Evolutionary conservation across 2,888 invertebrate genomes (phyloP), one percentile per base, ranked within the genome.

Genomic region (Trilocha varians): DNA sequence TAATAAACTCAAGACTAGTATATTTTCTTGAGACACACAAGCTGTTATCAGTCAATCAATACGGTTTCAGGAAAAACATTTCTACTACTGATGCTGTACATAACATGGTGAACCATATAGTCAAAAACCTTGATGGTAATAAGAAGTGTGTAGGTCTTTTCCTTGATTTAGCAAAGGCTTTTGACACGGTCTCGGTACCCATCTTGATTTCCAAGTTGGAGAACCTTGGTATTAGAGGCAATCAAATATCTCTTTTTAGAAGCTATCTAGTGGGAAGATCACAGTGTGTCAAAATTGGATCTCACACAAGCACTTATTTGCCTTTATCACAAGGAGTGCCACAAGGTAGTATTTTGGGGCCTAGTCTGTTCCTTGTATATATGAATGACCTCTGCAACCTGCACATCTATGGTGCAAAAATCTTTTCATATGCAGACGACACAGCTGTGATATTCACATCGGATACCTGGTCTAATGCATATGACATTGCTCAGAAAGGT

Each of bases 391-490:
- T n/a, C n/a, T n/a, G n/a, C n/a, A 34, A 40, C 13, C 11, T 43
- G 5, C 34, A 34, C 16, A n/a, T 34, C 9, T 13, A 11, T 4
- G 34, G 34, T 5, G 17, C 25, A 5, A 40, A 34, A 18, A 36
- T 42, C 34, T 16, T 40, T 17, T 37, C 42, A 14, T 49, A 43
- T 18, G 46, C 44, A 5, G 46, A 49, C 16, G 49, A 49, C 25
- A 45, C 45, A 11, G 46, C 43, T n/a, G n/a, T n/a, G n/a, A n/a
- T n/a, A n/a, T n/a, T n/a, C n/a, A n/a, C n/a, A n/a, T n/a, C n/a
- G n/a, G n/a, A n/a, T n/a, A n/a, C n/a, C n/a, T n/a, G n/a, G n/a
- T n/a, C n/a, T n/a, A n/a, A n/a, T n/a, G n/a, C n/a, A n/a, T n/a
- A n/a, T n/a, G n/a, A n/a, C n/a, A n/a, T n/a, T n/a, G n/a, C n/a